Conservation (phyloP, 2,888 invertebrate species). For the Macropis europaea region DNA sequence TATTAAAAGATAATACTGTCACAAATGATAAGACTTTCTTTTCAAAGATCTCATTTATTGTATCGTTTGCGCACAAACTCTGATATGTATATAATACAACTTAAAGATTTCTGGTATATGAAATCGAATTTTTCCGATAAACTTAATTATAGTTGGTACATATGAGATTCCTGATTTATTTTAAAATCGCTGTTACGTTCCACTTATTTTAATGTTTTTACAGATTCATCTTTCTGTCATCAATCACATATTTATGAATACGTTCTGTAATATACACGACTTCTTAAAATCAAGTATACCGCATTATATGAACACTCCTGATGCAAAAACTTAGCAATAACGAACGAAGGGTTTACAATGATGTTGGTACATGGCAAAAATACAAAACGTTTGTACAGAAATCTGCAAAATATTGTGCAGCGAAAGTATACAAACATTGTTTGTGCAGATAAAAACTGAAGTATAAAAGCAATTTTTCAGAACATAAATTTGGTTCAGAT, state of each 20-base stretch:
- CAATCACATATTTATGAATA: slow-evolving; percentile 28
- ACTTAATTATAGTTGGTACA: slow-evolving; percentile 8
- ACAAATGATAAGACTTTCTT: slow-evolving; percentile 2
- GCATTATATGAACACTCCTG: not conserved
- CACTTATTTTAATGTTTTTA: not conserved
- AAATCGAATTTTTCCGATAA: slow-evolving; percentile 10
- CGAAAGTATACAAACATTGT: not conserved
- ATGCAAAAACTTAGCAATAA: not conserved
- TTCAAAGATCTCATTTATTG: slow-evolving; percentile 14
- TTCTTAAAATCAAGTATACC: not conserved
- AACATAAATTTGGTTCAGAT: no score
- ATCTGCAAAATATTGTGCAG: not conserved
- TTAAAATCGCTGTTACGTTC: not conserved
- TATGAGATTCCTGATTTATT: not conserved
- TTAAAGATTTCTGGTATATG: slow-evolving; percentile 8
- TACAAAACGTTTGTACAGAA: not conserved
- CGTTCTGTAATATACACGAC: not conserved
- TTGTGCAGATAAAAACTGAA: not conserved
- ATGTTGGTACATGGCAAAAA: no score
- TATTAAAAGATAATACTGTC: no score
- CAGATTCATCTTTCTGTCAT: slow-evolving; percentile 2
- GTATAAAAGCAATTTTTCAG: no score
- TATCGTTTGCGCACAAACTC: slow-evolving; percentile 17
- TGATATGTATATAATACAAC: slow-evolving; percentile 12
- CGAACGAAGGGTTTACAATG: not conserved